Evolutionary conservation across 1,140 invertebrate genomes (phyloP), one percentile per base, ranked within the genome.

Genomic region (Temnothorax curvispinosus): DNA sequence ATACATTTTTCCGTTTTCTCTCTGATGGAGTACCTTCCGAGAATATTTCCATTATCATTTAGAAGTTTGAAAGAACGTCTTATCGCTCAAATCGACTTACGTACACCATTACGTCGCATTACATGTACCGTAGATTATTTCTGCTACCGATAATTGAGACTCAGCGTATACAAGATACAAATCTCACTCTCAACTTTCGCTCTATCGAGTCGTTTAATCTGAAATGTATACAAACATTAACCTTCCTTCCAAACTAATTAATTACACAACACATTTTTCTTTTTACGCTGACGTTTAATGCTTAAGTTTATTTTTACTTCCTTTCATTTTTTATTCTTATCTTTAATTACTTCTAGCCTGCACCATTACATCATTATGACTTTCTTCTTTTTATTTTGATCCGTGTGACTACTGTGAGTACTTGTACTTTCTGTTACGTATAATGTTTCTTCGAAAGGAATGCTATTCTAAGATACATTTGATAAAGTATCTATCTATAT

Each of bases 1-100:
- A 47, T 69, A 47, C 13, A 47, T 11, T 69, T 27, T 69, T 44
- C 44, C 44, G n/a, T 47, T 69, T 50, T 32, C 41, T 8, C 41
- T 8, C 41, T 21, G 44, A 69, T 5, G 21, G 13, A 50, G 21
- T 69, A 69, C 11, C 21, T 69, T 27, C 65, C 65, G 44, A 69
- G 65, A 47, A 69, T 15, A 69, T 50, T 69, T 69, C 65, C 65
- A 69, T 69, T 69, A 69, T 69, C 44, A 50, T 69, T 69, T 32
- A 69, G 21, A 50, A 50, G 65, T 69, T 69, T 69, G 65, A 47
- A 69, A 69, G 65, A 69, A 50, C 44, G 44, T 65, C 65, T 50
- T 41, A 50, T 69, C 65, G 65, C 21, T 69, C 65, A 50, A 69
- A 50, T 27, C 21, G 21, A 15, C 65, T 69, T 32, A 69, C 41